These are phyloP conservation scores for chimpanzee (Pan troglodytes) DNA, from an alignment of 2,113 vertebrate species.

Conservation along the genomic window NHGRI_mPanTro3-v2.1_pri NC_072413.2:62119001-62119500, in stretches of 20 bases:
- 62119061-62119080: not conserved
- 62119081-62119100: not conserved
- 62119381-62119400: not conserved
- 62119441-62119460: not conserved
- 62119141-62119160: not conserved
- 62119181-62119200: not conserved
- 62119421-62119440: not conserved
- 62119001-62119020: not conserved
- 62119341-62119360: not conserved
- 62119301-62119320: not conserved
- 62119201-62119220: slow-evolving; percentile 28
- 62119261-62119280: not conserved
- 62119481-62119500: not conserved
- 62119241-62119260: not conserved
- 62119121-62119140: not conserved
- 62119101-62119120: not conserved
- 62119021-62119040: not conserved
- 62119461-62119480: not conserved
- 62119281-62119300: not conserved
- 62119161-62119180: not conserved
- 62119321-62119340: slow-evolving; percentile 2
- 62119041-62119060: not conserved
- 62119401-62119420: not conserved
- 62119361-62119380: not conserved
- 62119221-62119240: not conserved